Conservation (phyloP, 2,113 vertebrate species). For the Thalassarche chlororhynchos region DNA sequence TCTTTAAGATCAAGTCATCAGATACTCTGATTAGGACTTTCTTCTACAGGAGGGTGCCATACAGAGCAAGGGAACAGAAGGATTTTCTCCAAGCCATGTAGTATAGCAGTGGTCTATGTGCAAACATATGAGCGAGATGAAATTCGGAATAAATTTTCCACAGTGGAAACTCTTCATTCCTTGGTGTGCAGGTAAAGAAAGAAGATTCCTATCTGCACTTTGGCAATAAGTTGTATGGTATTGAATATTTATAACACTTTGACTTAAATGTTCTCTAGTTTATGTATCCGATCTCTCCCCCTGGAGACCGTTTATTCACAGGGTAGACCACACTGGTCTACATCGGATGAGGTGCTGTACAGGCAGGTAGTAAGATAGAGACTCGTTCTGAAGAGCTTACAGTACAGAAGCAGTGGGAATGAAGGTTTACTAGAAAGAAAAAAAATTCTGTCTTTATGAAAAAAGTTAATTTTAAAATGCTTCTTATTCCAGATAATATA, state of each 20-base stretch:
- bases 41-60: not conserved
- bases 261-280: not conserved
- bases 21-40: not conserved
- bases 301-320: not conserved
- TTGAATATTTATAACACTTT: not conserved
- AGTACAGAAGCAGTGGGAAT: not conserved
- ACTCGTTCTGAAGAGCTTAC: not conserved
- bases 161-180: not conserved
- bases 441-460: not conserved
- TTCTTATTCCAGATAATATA: not conserved
- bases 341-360: not conserved
- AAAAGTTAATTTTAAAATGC: not conserved
- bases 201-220: not conserved
- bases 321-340: not conserved
- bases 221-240: not conserved
- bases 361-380: not conserved
- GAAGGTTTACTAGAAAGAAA: not conserved
- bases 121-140: not conserved
- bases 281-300: not conserved
- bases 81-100: not conserved
- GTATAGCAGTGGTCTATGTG: not conserved
- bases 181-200: not conserved
- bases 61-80: not conserved
- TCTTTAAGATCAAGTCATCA: not conserved
- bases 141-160: not conserved